These are phyloP conservation scores for Dicyrtoma fusca DNA, from an alignment of 2,888 invertebrate species.

Conservation along the genomic window DNA sequence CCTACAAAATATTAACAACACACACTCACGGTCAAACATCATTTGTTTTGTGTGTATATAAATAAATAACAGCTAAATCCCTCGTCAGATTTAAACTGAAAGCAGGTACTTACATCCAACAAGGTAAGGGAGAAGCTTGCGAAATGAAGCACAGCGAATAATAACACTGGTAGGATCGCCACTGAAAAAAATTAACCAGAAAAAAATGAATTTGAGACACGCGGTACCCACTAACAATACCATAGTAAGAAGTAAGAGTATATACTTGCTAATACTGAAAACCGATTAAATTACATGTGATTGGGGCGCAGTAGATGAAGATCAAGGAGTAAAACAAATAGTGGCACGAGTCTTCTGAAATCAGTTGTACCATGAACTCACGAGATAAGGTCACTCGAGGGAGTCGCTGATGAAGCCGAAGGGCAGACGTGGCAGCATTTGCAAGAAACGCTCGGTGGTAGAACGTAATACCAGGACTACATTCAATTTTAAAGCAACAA, in stretches of 20 bases:
- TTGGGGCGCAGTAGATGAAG: conserved; percentile 87
- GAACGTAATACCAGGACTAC: conserved; percentile 73
- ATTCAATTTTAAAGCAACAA: conserved; percentile 57
- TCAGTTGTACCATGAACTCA: conserved; percentile 78
- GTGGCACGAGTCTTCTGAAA: conserved; percentile 92
- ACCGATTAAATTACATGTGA: conserved; percentile 70
- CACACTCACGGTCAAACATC: background rate
- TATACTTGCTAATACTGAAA: background rate
- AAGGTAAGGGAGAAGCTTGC: conserved; percentile 87
- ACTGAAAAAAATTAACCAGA: conserved; percentile 64
- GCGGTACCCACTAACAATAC: background rate
- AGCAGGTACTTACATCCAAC: conserved; percentile 85
- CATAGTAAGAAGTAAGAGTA: background rate
- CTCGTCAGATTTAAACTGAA: background rate
- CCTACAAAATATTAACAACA: conserved; percentile 64
- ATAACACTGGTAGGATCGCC: conserved; percentile 84
- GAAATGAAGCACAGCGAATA: conserved; percentile 91
- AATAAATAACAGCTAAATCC: no score
- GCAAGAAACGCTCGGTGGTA: conserved; percentile 91
- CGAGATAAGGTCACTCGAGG: conserved; percentile 80
- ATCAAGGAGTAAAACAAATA: conserved; percentile 94
- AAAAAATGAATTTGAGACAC: no score
- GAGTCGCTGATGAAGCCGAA: conserved; percentile 91
- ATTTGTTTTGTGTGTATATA: background rate
- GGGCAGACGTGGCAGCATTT: conserved; percentile 92